Conservation (phyloP, 2,888 invertebrate species). For the Aplocera efformata region DNA sequence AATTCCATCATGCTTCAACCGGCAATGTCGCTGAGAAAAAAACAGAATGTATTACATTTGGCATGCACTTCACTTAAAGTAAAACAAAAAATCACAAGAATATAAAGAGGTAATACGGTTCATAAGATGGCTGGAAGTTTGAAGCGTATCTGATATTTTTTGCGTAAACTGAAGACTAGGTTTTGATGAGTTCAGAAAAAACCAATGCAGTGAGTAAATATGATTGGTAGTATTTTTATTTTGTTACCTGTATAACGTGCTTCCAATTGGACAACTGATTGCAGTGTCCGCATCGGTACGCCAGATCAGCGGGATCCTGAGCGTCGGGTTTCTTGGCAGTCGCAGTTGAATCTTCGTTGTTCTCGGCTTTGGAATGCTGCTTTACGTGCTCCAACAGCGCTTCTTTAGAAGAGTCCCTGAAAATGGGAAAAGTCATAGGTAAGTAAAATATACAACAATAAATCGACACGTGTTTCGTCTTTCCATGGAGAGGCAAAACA, state of each 20-base stretch:
- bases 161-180: no score
- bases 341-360: constrained; percentile 36
- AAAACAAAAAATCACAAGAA: no score
- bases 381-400: constrained; percentile 71
- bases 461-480: no score
- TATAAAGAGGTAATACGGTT: no score
- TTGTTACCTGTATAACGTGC: constrained; percentile 89
- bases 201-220: background rate
- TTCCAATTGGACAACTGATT: constrained; percentile 92
- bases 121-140: no score
- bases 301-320: constrained; percentile 67
- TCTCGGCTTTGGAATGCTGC: constrained; percentile 58
- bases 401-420: constrained; percentile 71
- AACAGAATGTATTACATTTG: background rate
- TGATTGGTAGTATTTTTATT: background rate
- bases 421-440: constrained; percentile 25
- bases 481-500: no score
- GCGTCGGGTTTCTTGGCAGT: constrained; percentile 54
- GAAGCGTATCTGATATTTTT: no score
- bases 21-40: constrained; percentile 85
- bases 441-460: no score
- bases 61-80: no score
- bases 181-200: no score
- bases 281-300: constrained; percentile 88
- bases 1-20: constrained; percentile 88